These are phyloP conservation scores for Oligia fasciuncula DNA, from an alignment of 2,888 invertebrate genomes.

Conservation along the genomic window DNA sequence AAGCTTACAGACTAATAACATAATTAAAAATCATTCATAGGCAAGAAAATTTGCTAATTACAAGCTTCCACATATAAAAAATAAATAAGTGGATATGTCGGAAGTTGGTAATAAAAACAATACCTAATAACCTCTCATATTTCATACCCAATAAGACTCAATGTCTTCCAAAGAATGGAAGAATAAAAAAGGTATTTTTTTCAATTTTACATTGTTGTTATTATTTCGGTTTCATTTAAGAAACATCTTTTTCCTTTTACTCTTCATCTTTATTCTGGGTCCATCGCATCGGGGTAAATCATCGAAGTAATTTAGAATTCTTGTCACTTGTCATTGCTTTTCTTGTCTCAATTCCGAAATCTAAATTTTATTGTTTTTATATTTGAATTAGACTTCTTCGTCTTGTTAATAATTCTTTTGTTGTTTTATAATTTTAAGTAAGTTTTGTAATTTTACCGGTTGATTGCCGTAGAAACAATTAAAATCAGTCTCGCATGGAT, in stretches of 20 bases:
- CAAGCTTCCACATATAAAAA: no score
- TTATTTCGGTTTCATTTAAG: constrained; percentile 17
- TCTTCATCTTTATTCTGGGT: constrained; percentile 14
- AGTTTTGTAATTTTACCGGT: background rate
- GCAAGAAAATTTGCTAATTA: no score
- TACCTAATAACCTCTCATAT: background rate
- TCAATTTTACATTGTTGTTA: constrained; percentile 2
- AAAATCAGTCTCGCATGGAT: no score
- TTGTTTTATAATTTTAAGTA: background rate
- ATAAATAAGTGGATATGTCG: background rate
- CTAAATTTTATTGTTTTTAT: background rate
- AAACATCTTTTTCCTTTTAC: constrained; percentile 16
- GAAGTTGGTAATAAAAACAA: background rate
- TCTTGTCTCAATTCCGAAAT: constrained; percentile 4
- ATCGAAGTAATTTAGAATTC: constrained; percentile 19
- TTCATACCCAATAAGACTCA: background rate
- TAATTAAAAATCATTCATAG: no score
- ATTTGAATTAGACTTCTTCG: background rate
- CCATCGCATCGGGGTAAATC: constrained; percentile 20
- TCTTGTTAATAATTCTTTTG: background rate
- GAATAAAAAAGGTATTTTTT: background rate
- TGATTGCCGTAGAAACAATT: no score
- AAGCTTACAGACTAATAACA: no score
- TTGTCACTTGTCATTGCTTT: constrained; percentile 1
- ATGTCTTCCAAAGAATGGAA: constrained; percentile 1